phyloP scores from a whole-genome alignment of 2,888 invertebrate species.

The Caenorhabditis imperialis region DNA sequence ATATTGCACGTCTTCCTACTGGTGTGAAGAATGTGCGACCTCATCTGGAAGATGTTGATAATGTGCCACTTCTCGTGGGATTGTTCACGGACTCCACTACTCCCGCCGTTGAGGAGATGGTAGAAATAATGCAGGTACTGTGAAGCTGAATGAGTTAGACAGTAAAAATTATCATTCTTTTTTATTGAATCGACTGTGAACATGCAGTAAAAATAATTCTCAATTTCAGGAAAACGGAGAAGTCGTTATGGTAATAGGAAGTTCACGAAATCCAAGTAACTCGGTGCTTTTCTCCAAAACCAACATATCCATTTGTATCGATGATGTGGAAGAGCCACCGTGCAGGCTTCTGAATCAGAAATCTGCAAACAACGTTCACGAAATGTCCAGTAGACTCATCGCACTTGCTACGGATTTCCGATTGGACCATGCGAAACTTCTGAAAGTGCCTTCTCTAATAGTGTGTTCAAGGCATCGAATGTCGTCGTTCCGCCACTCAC shows the following conservation, averaged over 20 bases:
- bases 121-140: constrained; percentile 87
- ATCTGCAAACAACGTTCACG: constrained; percentile 24
- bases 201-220: constrained; percentile 33
- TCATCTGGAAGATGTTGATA: constrained; percentile 85
- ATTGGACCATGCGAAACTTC: constrained; percentile 49
- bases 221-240: constrained; percentile 87
- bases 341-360: constrained; percentile 12
- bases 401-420: constrained; percentile 58
- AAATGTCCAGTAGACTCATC: constrained; percentile 53
- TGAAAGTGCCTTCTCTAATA: constrained; percentile 54
- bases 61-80: constrained; percentile 95
- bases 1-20: constrained; percentile 83
- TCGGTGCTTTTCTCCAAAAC: constrained; percentile 85
- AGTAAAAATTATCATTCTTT: background rate
- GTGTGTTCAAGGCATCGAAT: constrained; percentile 58
- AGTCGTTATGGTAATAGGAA: constrained; percentile 90
- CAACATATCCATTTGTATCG: constrained; percentile 54
- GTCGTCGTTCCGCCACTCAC: constrained; percentile 41
- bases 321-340: constrained; percentile 51
- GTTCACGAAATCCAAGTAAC: constrained; percentile 91
- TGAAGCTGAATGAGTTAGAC: too few relatives aligned
- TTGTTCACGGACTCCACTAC: constrained; percentile 97
- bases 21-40: constrained; percentile 94
- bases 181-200: background rate
- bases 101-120: constrained; percentile 91